Evolutionary conservation across 2,113 vertebrate species (phyloP).

Genomic region (Lagopus muta): DNA sequence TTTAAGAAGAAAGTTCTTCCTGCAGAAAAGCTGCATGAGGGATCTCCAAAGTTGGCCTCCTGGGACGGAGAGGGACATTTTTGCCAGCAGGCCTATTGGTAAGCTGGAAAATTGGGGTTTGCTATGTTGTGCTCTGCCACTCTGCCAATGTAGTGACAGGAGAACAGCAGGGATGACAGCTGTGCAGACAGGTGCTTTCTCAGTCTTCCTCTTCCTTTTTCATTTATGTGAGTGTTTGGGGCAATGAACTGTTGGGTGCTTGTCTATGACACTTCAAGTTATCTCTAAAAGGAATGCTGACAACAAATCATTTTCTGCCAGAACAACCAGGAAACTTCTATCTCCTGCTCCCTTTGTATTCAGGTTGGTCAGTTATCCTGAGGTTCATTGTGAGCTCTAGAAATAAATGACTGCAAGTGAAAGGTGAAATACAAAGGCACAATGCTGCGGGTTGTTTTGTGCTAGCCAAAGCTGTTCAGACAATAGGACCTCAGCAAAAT

Average conservation of each 20-base stretch:
- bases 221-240: rapidly evolving
- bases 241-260: not conserved
- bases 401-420: not conserved
- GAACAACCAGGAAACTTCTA: not conserved
- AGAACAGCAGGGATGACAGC: not conserved
- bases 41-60: not conserved
- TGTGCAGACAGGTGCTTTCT: not conserved
- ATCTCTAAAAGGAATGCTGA: not conserved
- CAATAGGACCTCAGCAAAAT: not conserved
- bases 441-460: not conserved
- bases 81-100: not conserved
- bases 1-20: not conserved
- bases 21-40: not conserved
- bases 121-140: rapidly evolving
- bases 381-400: not conserved
- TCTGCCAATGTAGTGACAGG: not conserved
- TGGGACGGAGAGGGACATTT: not conserved
- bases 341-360: not conserved
- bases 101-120: not conserved
- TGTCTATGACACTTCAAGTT: not conserved
- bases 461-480: not conserved
- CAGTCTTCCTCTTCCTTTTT: not conserved
- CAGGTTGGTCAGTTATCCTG: not conserved
- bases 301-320: not conserved
- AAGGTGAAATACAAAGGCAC: not conserved